Conservation (phyloP, 2,797 vertebrate species). For the Danio choprae region DNA sequence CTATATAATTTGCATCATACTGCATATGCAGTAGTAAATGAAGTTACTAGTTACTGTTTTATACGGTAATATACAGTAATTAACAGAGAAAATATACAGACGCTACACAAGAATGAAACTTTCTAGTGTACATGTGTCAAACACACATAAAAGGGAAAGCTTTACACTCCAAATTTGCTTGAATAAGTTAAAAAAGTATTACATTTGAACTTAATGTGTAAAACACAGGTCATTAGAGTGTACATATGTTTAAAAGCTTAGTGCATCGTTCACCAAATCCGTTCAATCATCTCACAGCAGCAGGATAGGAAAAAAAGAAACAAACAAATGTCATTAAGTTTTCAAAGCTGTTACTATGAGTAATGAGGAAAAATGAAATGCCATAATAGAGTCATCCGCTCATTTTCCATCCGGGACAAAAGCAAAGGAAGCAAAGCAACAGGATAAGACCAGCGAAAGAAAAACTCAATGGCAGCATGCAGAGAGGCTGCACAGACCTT, state of each 20-base stretch:
- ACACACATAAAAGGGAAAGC: no score
- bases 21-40: no score
- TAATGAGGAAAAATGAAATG: conserved; percentile 36
- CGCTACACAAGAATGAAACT: no score
- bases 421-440: conserved; percentile 47
- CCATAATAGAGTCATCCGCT: conserved; percentile 26
- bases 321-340: conserved; percentile 3
- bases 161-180: no score
- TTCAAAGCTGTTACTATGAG: conserved; percentile 35
- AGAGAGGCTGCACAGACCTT: conserved; percentile 51
- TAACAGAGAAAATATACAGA: no score
- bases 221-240: neutral
- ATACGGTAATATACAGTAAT: no score
- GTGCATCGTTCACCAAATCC: neutral
- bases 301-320: neutral
- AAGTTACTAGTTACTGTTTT: no score
- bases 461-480: conserved; percentile 38
- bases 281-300: conserved; percentile 3
- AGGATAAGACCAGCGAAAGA: conserved; percentile 45
- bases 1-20: no score
- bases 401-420: conserved; percentile 44
- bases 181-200: no score
- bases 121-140: no score
- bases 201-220: neutral
- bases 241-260: neutral